Base-by-base conservation (phyloP, 2,888 invertebrate species). In the Eristalis pertinax region DNA sequence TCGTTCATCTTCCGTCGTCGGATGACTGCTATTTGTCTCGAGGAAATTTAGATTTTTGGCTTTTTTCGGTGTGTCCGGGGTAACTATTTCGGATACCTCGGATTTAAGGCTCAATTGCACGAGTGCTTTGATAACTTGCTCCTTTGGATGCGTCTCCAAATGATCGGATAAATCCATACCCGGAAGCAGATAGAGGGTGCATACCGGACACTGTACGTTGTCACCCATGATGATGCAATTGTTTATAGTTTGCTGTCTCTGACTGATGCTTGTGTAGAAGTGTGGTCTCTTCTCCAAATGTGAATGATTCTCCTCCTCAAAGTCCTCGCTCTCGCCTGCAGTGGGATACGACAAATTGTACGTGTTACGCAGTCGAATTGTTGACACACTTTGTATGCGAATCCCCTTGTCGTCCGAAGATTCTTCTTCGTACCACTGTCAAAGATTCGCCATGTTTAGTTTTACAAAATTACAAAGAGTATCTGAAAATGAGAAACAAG, bases 131-230 rank as follows among this genome's bases (percentile, higher is more conserved):
- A 97, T 97, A 70, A 97, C 97, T 93, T 97, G 97, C 90, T 97
- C 97, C 93, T 97, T 97, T 60, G 97, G 97, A 94, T 97, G 97
- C 32, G 97, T 97, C 91, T 96, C 96, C 92, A 97, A 94, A 92
- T 97, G 97, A 89, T 95, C 95, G 92, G 96, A 96, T 90, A 97
- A 93, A 83, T 96, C 95, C 94, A 97, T 97, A 79, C 97, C 97
- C 93, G 96, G 96, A 90, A 97, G 95, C 89, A 97, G 94, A 93
- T 95, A 97, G 88, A 97, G 94, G 56, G 97, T 97, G 93, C 97
- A 97, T 89, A 97, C 97, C 75, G 97, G 97, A 93, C 97, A 97
- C 92, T 95, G 95, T 90, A 95, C 91, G 84, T 91, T 91, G 84
- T 91, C 92, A 78, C 90, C 91, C 92, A 92, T 92, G 89, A 85